A percentile compares a stretch with the other conserved stretches of the same genome.
phyloP scores from a whole-genome alignment of 2,888 invertebrate species.

The Agonum fuliginosum region DNA sequence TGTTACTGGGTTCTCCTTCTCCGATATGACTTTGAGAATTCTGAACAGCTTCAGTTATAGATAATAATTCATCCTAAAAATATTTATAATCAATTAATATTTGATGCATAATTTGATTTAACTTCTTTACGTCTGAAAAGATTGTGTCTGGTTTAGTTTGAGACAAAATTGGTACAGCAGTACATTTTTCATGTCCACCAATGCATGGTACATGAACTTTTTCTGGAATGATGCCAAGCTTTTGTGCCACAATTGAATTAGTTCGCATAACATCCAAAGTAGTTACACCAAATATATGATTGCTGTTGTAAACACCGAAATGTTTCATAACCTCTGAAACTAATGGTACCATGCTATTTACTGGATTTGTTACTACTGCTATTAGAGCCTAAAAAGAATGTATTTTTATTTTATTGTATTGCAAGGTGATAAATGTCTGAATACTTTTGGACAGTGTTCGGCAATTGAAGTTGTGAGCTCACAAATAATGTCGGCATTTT shows the following conservation, averaged over 20 bases:
- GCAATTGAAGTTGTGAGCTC: conserved; percentile 66
- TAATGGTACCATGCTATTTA: conserved; percentile 83
- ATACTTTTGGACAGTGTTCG: conserved; percentile 67
- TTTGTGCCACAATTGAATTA: too few relatives aligned
- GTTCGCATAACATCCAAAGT: too few relatives aligned
- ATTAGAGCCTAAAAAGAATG: conserved; percentile 71
- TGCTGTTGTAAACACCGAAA: too few relatives aligned
- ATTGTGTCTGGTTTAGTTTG: conserved; percentile 76
- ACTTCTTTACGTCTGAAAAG: conserved; percentile 68
- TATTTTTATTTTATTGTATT: too few relatives aligned
- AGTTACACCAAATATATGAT: conserved; percentile 81
- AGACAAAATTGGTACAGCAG: conserved; percentile 86
- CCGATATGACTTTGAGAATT: conserved; percentile 78
- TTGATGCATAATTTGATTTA: neutral
- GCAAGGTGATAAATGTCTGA: too few relatives aligned
- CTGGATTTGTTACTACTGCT: conserved; percentile 73
- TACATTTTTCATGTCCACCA: conserved; percentile 85
- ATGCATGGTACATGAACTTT: conserved; percentile 81
- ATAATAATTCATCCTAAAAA: conserved; percentile 69
- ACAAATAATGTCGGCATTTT: conserved; percentile 68
- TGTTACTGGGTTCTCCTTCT: conserved; percentile 77
- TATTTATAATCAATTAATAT: too few relatives aligned
- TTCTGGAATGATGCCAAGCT: conserved; percentile 78
- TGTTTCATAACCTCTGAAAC: too few relatives aligned
- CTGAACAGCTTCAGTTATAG: conserved; percentile 71